Percentiles rank a stretch among this genome's conserved stretches.
Evolutionary conservation across 2,888 invertebrate genomes (phyloP).

Genomic region (Elegia similella): DNA sequence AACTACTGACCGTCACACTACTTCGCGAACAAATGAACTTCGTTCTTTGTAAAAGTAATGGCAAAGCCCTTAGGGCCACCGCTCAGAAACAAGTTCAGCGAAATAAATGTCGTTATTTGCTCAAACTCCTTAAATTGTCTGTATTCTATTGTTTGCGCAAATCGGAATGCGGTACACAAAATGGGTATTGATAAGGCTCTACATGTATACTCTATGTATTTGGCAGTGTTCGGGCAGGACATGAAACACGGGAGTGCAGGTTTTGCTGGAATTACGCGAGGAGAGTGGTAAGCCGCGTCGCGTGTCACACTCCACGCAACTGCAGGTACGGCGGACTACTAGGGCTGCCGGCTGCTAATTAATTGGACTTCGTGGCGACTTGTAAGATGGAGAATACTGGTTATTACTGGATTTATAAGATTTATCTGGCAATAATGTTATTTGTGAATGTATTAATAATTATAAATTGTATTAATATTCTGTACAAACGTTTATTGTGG

Average conservation of each 20-base stretch:
- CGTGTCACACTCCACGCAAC: conserved; percentile 1
- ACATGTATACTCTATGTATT: background rate
- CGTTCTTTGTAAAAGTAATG: too few relatives aligned
- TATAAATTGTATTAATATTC: too few relatives aligned
- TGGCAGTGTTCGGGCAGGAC: background rate
- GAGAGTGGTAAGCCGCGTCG: conserved; percentile 1
- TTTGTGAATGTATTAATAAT: too few relatives aligned
- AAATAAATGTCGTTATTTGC: too few relatives aligned
- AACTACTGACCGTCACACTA: background rate
- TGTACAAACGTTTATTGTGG: too few relatives aligned
- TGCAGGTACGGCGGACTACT: background rate
- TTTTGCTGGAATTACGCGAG: background rate
- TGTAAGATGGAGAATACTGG: background rate
- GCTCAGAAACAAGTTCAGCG: too few relatives aligned
- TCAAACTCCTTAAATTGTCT: too few relatives aligned
- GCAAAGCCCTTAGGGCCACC: too few relatives aligned
- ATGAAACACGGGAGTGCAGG: background rate
- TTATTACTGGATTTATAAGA: background rate
- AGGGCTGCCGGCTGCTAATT: conserved; percentile 1
- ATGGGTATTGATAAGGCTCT: too few relatives aligned
- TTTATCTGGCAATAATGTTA: background rate
- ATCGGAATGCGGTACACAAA: too few relatives aligned
- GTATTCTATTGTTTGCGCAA: too few relatives aligned
- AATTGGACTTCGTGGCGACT: background rate
- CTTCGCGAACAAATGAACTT: too few relatives aligned